A percentile compares a stretch with the other conserved stretches of the same genome.
These are phyloP conservation scores for Plebejus anna DNA, from an alignment of 2,888 invertebrate species.

Conservation along the genomic window DNA sequence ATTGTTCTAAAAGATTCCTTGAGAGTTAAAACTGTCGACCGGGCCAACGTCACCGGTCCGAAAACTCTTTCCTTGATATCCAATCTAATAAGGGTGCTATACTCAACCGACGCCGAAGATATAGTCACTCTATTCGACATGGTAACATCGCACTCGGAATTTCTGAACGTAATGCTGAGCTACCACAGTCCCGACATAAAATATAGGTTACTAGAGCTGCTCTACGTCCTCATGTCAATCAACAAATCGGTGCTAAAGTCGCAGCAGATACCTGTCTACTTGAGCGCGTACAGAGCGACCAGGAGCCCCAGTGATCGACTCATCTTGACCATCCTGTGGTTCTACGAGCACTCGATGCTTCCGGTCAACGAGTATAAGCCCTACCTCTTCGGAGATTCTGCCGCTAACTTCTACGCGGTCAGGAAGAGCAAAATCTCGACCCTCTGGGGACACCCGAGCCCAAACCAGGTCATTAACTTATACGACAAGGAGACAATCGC, in stretches of 20 bases:
- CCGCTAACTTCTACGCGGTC: conserved; percentile 87
- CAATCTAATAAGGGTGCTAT: conserved; percentile 78
- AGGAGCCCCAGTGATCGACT: conserved; percentile 84
- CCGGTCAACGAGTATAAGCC: conserved; percentile 85
- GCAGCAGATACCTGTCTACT: conserved; percentile 86
- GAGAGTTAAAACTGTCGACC: conserved; percentile 61
- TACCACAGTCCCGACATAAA: conserved; percentile 70
- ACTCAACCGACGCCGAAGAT: conserved; percentile 66
- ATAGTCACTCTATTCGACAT: conserved; percentile 84
- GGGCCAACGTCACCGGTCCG: conserved; percentile 59
- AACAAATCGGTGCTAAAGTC: conserved; percentile 83
- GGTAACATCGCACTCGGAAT: conserved; percentile 88
- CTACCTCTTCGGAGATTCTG: conserved; percentile 91
- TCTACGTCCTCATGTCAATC: conserved; percentile 81
- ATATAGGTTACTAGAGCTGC: conserved; percentile 82
- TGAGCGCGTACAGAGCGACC: conserved; percentile 89
- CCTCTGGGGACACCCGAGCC: conserved; percentile 85
- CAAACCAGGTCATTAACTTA: conserved; percentile 85
- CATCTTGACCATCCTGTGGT: conserved; percentile 82
- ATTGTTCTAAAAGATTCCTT: conserved; percentile 84
- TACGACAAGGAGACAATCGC: conserved; percentile 83
- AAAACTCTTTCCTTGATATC: conserved; percentile 78
- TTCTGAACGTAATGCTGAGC: conserved; percentile 84
- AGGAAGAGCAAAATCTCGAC: conserved; percentile 75
- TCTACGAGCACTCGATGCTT: conserved; percentile 84